Conservation (phyloP, 2,113 vertebrate species). For the Thamnaconus septentrionalis region DNA sequence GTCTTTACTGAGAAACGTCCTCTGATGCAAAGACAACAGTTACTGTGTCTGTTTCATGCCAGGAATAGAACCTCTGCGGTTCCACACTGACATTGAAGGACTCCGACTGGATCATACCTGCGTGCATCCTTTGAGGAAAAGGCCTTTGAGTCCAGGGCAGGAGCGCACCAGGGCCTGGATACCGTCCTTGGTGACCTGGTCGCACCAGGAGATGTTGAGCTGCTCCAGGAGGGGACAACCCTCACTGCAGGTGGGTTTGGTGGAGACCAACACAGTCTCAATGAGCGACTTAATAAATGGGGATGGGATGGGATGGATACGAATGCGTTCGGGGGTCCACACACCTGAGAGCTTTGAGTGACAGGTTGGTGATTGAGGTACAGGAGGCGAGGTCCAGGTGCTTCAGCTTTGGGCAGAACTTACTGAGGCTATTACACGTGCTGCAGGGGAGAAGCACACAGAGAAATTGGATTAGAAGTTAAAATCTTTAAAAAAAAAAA, state of each 20-base stretch:
- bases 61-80: background rate
- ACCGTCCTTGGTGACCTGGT: conserved; percentile 98
- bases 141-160: conserved; percentile 89
- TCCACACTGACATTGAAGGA: background rate
- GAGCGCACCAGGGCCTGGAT: conserved; percentile 93
- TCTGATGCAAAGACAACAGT: background rate
- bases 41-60: no score
- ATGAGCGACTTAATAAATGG: background rate
- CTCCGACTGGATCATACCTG: conserved; percentile 79
- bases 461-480: background rate
- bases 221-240: conserved; percentile 97
- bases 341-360: conserved; percentile 96
- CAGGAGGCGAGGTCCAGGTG: conserved; percentile 96
- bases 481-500: background rate
- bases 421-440: conserved; percentile 96
- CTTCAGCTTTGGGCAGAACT: conserved; percentile 98
- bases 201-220: conserved; percentile 98
- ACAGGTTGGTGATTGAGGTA: conserved; percentile 98
- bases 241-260: conserved; percentile 78
- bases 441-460: conserved; percentile 68
- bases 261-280: background rate
- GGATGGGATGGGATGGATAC: background rate
- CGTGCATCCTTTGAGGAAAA: conserved; percentile 96
- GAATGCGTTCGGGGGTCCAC: conserved; percentile 1
- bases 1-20: conserved; percentile 10